A percentile compares a stretch with the other conserved stretches of the same genome.
Conservation (phyloP, 2,113 vertebrate species). For the Enhydra lutris region DNA sequence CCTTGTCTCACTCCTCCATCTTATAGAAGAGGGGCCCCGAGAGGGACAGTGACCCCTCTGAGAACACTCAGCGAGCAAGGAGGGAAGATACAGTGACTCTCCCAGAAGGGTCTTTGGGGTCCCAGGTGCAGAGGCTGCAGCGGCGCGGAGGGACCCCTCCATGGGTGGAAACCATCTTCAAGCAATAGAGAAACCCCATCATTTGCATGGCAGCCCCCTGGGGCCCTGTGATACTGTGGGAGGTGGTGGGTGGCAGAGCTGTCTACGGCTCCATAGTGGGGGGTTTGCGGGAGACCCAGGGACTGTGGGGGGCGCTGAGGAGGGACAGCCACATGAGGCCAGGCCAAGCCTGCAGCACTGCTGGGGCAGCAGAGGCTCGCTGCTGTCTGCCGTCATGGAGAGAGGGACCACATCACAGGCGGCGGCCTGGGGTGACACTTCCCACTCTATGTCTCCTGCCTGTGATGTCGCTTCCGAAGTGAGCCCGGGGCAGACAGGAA, state of each 20-base stretch:
- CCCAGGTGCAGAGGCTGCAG: background rate
- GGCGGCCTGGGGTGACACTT: background rate
- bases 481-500: conserved; percentile 60
- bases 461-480: conserved; percentile 54
- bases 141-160: background rate
- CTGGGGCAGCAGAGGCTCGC: background rate
- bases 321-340: background rate
- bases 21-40: background rate
- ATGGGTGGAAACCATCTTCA: background rate
- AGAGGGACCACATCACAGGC: conserved; percentile 58
- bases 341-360: accelerated
- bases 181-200: conserved; percentile 33
- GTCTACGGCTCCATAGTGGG: background rate
- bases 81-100: accelerated
- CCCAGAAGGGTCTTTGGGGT: background rate
- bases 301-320: background rate
- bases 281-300: background rate
- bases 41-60: too few relatives aligned
- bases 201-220: background rate
- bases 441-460: background rate
- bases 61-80: background rate
- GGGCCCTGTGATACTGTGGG: background rate
- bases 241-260: background rate
- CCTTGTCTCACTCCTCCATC: background rate
- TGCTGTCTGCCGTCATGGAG: conserved; percentile 13